phyloP scores from a whole-genome alignment of 2,113 vertebrate species.

The Onychostoma macrolepis region DNA sequence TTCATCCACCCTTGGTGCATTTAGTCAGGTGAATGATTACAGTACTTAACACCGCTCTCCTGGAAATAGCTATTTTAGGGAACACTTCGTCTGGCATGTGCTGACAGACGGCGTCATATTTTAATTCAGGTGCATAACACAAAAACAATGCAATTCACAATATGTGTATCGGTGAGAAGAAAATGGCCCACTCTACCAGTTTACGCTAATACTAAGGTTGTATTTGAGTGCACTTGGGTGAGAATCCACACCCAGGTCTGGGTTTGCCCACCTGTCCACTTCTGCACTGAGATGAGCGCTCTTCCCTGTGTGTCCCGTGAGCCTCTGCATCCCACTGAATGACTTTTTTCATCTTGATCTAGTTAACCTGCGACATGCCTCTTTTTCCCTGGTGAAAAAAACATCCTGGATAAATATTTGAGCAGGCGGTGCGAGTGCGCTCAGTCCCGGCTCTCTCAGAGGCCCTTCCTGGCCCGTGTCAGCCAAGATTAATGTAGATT shows the following conservation, averaged over 20 bases:
- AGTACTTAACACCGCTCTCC: slow-evolving; percentile 9
- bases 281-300: slow-evolving; percentile 34
- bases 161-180: background rate
- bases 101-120: slow-evolving; percentile 17
- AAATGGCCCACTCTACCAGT: background rate
- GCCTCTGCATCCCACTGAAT: slow-evolving; percentile 46
- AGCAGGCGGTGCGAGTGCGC: slow-evolving; percentile 54
- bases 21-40: slow-evolving; percentile 36
- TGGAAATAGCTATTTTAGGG: slow-evolving; percentile 21
- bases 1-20: slow-evolving; percentile 33
- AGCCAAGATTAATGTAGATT: slow-evolving; percentile 62
- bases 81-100: slow-evolving; percentile 41
- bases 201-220: background rate
- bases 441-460: slow-evolving; percentile 46
- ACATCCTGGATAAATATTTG: slow-evolving; percentile 69
- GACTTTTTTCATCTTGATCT: slow-evolving; percentile 63
- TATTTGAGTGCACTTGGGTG: background rate
- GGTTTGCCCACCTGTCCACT: slow-evolving; percentile 21
- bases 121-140: slow-evolving; percentile 28
- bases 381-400: slow-evolving; percentile 57
- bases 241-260: background rate
- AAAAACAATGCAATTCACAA: slow-evolving; percentile 19
- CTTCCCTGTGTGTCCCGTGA: slow-evolving; percentile 60
- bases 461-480: slow-evolving; percentile 59
- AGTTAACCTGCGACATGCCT: slow-evolving; percentile 61